Evolutionary conservation across 2,113 vertebrate genomes (phyloP), one percentile per base, ranked within the genome.

Genomic region (Ailuropoda melanoleuca): DNA sequence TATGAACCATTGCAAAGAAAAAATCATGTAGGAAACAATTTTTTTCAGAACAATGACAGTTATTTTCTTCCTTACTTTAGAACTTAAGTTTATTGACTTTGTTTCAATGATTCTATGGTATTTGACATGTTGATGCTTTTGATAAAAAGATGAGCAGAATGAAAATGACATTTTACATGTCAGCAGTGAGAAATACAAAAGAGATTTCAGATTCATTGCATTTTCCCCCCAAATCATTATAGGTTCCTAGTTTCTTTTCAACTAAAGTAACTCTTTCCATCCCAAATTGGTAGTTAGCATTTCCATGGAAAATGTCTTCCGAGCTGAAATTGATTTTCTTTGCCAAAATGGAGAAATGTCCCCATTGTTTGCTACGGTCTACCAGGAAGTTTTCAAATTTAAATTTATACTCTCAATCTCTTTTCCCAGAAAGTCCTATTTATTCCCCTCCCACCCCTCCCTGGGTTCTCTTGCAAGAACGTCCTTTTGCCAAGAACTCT

Each of bases 81-180:
- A 97, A 88, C 31, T 89, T 90, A 75, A 50, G 70, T 94, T 92
- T 97, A 93, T 83, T 94, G 89, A 97, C 84, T 97, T 62, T 68
- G 66, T 95, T 97, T 82, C 85, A 88, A 9, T 39, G 75, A 95
- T 93, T 97, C n/a, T 91, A 88, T 43, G 60, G 72, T 68, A 91
- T 91, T 62, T 97, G 95, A 97, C 95, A 97, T 89, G 56, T 97
- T 97, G 97, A 96, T 89, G 37, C 21, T 88, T 98, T 93, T 95
- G 88, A 97, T 93, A 53, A 93, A 96, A 98, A 95, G 88, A 97
- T 86, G 89, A 97, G 66, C 56, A 97, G 72, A 96, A 81, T 64
- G 77, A 97, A 97, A 97, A 94, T 96, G 97, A 93, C 91, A 97
- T 97, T 95, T 98, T 96, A 88, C 81, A 93, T 96, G 94, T 97